Percentiles rank a stretch among this genome's conserved stretches.
These are phyloP conservation scores for Mesorhabditis belari DNA, from an alignment of 2,888 invertebrate genomes.

Conservation along the genomic window DNA sequence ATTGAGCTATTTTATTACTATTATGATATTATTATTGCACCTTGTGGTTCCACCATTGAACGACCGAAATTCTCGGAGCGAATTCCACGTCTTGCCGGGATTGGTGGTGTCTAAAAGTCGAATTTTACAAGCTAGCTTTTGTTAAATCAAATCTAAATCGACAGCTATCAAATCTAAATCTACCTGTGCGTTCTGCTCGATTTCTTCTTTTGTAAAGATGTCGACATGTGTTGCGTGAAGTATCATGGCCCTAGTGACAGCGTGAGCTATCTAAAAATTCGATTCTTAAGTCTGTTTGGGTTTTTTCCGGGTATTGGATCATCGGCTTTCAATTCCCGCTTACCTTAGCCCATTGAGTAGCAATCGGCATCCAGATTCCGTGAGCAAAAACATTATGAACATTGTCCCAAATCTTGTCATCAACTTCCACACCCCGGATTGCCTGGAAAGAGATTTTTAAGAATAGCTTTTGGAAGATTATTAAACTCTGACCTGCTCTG, in stretches of 20 bases:
- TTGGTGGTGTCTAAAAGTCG: background rate
- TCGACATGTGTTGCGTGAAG: constrained; percentile 90
- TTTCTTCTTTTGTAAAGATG: constrained; percentile 56
- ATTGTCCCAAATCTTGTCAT: constrained; percentile 48
- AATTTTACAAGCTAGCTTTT: background rate
- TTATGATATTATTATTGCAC: no score
- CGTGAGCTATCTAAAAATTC: constrained; percentile 54
- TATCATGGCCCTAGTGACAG: constrained; percentile 84
- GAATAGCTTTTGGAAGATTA: no score
- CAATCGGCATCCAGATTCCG: constrained; percentile 35
- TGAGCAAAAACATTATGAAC: constrained; percentile 32
- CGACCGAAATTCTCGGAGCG: no score
- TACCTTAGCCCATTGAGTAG: constrained; percentile 27
- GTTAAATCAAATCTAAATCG: no score
- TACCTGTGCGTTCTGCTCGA: constrained; percentile 16
- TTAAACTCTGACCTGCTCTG: constrained; percentile 14
- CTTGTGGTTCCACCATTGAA: background rate
- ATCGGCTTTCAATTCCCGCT: background rate
- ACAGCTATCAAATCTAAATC: background rate
- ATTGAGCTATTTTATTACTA: background rate
- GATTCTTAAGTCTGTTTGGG: background rate
- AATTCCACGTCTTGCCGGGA: background rate
- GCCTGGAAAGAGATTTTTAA: constrained; percentile 33
- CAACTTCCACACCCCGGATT: constrained; percentile 37
- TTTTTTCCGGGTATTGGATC: background rate